Evolutionary conservation across 2,797 vertebrate genomes (phyloP), one percentile per base, ranked within the genome.

Genomic region (Enteromius afrohamiltoni): DNA sequence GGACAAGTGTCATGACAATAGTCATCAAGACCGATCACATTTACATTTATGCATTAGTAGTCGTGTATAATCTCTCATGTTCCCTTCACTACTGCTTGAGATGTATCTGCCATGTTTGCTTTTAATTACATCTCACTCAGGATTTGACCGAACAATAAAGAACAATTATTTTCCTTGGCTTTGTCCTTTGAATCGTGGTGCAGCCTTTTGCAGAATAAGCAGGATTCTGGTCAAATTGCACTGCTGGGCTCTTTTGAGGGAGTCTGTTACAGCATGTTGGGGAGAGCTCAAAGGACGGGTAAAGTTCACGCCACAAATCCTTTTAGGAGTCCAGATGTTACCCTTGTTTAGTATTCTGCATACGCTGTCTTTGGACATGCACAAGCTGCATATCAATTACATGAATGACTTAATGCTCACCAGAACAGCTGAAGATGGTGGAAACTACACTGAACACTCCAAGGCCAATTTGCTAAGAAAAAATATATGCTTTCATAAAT

Each of bases 301-400:
- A 83, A 23, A 67, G 51, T 58, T 67, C 65, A 58, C n/a, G 23
- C 53, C 42, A 69, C 23, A 7, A 55, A 77, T 34, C 74, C 49
- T 47, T 49, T 60, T 58, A 40, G 67, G 45, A 73, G 84, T 89
- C 87, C 88, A 90, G 90, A 90, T 90, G 92, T 87, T 89, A 88
- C 88, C 88, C 88, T 86, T 87, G 82, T 91, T 90, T 88, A 64
- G 85, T 79, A 85, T 90, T 90, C 81, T 79, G 53, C 51, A 75
- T n/a, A n/a, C 21, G 62, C 17, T n/a, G 21, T 34, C 8, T 37
- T 47, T 77, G n/a, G 37, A 68, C 34, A 58, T 16, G 23, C 10
- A 47, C 37, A 21, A 5, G 17, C 21, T 29, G 60, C 23, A 80
- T 60, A 31, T 76, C 17, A 76, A 68, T 55, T 37, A 21, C n/a